These are phyloP conservation scores for Halocynthia aurantium DNA, from an alignment of 23 tunicate species.

Conservation along the genomic window DNA sequence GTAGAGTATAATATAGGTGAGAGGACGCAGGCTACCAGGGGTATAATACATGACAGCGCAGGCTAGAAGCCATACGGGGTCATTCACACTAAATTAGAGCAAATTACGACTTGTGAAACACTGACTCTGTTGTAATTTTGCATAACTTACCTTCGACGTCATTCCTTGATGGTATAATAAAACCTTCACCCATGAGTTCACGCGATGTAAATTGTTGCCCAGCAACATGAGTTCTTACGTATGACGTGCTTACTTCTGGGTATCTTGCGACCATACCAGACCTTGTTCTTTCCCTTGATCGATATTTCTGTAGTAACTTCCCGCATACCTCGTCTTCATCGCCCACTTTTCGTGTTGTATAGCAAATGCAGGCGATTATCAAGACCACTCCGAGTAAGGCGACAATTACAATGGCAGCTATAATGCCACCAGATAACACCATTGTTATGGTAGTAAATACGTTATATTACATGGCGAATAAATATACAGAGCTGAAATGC, in stretches of 20 bases:
- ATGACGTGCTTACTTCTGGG: constrained; percentile 63
- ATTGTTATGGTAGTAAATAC: background rate
- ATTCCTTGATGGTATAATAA: constrained; percentile 21
- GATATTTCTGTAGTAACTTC: constrained; percentile 60
- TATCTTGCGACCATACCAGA: constrained; percentile 42
- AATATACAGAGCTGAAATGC: too few relatives aligned
- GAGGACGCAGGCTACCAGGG: too few relatives aligned
- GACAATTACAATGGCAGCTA: constrained; percentile 71
- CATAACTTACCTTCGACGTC: background rate
- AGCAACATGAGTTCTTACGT: constrained; percentile 49
- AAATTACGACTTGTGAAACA: background rate
- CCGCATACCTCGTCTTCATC: constrained; percentile 48
- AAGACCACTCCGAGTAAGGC: constrained; percentile 24
- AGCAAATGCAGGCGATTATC: constrained; percentile 24
- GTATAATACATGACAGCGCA: too few relatives aligned
- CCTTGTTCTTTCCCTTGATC: background rate
- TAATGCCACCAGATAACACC: constrained; percentile 41
- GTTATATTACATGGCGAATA: too few relatives aligned
- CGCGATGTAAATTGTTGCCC: constrained; percentile 71
- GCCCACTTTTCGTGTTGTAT: constrained; percentile 41
- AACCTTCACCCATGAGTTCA: constrained; percentile 36
- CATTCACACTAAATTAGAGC: too few relatives aligned
- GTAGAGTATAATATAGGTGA: too few relatives aligned
- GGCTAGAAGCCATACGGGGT: too few relatives aligned
- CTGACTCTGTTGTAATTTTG: background rate